These are phyloP conservation scores for Elaphurus davidianus DNA, from an alignment of 2,113 vertebrate genomes.

Conservation along the genomic window DNA sequence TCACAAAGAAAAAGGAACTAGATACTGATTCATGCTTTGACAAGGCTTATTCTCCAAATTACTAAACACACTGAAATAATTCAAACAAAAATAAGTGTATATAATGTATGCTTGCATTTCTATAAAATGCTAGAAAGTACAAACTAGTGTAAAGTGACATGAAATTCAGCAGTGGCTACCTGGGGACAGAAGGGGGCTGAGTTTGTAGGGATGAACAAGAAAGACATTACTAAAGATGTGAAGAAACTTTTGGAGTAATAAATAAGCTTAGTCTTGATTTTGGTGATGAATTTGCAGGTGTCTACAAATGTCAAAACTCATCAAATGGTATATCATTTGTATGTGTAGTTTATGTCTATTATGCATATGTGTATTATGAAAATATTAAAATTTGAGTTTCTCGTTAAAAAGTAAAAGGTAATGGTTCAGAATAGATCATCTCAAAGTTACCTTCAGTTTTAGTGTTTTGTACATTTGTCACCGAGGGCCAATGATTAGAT, in stretches of 20 bases:
- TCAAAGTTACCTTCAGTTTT: neutral
- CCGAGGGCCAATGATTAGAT: neutral
- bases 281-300: neutral
- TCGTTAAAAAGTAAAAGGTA: neutral
- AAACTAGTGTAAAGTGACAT: neutral
- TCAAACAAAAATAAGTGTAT: neutral
- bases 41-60: neutral
- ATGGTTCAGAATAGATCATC: neutral
- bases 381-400: neutral
- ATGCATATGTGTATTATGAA: neutral
- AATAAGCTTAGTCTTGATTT: neutral
- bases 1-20: neutral
- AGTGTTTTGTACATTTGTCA: neutral
- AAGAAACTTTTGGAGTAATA: neutral
- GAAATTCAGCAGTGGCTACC: neutral
- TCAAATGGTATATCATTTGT: neutral
- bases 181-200: neutral
- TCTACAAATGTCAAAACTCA: neutral
- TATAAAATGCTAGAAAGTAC: neutral
- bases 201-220: neutral
- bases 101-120: neutral
- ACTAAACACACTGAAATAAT: neutral
- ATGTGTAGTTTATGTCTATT: neutral
- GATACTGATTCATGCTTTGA: neutral
- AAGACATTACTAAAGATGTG: neutral